Conservation (phyloP, 1,140 invertebrate species). For the Radopholus similis region DNA sequence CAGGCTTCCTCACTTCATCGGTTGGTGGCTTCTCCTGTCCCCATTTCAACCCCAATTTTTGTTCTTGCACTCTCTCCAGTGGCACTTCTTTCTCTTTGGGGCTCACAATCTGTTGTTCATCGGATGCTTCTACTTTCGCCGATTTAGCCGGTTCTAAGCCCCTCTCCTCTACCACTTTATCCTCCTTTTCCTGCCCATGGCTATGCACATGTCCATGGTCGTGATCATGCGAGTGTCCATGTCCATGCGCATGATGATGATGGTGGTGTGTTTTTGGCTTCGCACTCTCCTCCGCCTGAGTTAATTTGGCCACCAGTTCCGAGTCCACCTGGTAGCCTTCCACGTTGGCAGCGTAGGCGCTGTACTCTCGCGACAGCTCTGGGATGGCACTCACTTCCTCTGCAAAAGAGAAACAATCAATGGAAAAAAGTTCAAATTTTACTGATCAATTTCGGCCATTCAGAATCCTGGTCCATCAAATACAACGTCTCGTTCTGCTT, state of each 20-base stretch:
- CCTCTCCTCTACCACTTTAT: no score
- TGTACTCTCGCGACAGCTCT: background rate
- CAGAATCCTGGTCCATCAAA: background rate
- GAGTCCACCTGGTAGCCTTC: background rate
- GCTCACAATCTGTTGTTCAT: background rate
- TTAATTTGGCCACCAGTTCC: background rate
- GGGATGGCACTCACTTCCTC: slow-evolving; percentile 1
- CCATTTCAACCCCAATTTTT: no score
- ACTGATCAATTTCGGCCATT: slow-evolving; percentile 2
- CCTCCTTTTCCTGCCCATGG: no score
- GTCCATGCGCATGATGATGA: background rate
- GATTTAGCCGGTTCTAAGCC: background rate
- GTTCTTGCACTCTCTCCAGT: no score
- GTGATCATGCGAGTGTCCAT: no score
- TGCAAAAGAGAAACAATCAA: background rate
- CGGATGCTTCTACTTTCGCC: background rate
- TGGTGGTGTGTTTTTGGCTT: background rate
- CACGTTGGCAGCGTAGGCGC: background rate
- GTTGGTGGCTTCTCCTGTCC: background rate
- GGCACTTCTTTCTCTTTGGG: background rate
- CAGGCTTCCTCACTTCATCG: background rate
- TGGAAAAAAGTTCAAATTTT: background rate
- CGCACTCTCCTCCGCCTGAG: background rate
- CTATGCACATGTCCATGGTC: no score
- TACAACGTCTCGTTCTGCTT: background rate